Evolutionary conservation across 2,888 invertebrate genomes (phyloP).

Genomic region (Aporophyla nigra): DNA sequence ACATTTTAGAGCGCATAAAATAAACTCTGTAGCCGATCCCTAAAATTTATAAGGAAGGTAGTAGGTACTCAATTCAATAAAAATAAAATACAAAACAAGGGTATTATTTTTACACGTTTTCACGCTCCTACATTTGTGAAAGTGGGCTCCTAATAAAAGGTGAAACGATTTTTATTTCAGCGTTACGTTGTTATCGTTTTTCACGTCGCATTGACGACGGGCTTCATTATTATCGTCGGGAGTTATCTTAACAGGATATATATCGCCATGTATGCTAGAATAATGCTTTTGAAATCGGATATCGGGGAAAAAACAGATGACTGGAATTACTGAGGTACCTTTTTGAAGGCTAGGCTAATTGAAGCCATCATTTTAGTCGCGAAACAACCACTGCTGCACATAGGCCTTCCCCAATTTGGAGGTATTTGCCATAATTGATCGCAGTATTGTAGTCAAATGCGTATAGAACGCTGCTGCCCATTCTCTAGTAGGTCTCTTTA

Average conservation of each 20-base stretch:
- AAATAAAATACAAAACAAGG: slow-evolving; percentile 47
- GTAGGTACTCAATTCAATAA: slow-evolving; percentile 31
- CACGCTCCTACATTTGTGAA: slow-evolving; percentile 31
- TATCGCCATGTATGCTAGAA: slow-evolving; percentile 21
- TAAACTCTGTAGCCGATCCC: slow-evolving; percentile 25
- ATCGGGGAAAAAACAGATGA: not conserved
- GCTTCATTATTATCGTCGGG: slow-evolving; percentile 22
- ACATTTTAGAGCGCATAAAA: not conserved
- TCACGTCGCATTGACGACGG: slow-evolving; percentile 45
- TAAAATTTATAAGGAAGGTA: slow-evolving; percentile 28
- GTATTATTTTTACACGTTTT: slow-evolving; percentile 43
- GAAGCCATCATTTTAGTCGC: not conserved
- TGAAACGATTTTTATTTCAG: slow-evolving; percentile 48
- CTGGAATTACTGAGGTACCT: not conserved
- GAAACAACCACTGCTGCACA: too few relatives aligned
- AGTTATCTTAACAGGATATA: slow-evolving; percentile 43
- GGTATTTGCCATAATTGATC: too few relatives aligned
- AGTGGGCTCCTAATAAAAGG: slow-evolving; percentile 42
- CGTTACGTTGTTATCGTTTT: slow-evolving; percentile 51
- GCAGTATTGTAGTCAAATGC: too few relatives aligned
- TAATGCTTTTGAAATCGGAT: slow-evolving; percentile 2
- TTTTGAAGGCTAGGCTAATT: not conserved
- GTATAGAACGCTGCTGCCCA: too few relatives aligned
- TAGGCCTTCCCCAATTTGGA: too few relatives aligned
- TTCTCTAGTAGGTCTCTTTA: too few relatives aligned